Conservation (phyloP, 2,888 invertebrate species). For the Dascillus cervinus region DNA sequence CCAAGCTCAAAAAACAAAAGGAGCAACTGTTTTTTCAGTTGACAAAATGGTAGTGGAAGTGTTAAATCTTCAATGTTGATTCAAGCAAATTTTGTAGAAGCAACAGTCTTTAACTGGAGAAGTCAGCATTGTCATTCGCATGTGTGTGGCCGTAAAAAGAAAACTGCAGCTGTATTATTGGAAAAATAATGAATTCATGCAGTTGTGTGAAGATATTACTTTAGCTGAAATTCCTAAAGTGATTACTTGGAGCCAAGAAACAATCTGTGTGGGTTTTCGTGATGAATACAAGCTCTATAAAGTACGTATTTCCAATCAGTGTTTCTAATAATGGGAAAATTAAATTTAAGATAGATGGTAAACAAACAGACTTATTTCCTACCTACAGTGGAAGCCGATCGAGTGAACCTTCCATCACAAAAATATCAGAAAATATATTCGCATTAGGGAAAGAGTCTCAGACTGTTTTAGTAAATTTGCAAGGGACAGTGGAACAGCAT, state of each 20-base stretch:
- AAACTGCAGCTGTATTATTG: constrained; percentile 83
- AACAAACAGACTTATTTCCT: constrained; percentile 76
- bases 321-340: background rate
- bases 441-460: constrained; percentile 82
- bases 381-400: constrained; percentile 71
- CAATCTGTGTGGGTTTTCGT: constrained; percentile 82
- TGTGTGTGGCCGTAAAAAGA: constrained; percentile 83
- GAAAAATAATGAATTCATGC: constrained; percentile 74
- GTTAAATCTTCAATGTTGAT: background rate
- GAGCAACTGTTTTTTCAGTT: constrained; percentile 81
- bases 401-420: constrained; percentile 75
- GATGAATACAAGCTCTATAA: constrained; percentile 71
- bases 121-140: constrained; percentile 64
- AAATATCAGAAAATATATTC: constrained; percentile 66
- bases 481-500: constrained; percentile 59
- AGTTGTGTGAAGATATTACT: constrained; percentile 64
- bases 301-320: constrained; percentile 45
- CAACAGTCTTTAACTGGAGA: constrained; percentile 63
- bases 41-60: constrained; percentile 52
- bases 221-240: constrained; percentile 74
- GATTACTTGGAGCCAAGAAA: constrained; percentile 74
- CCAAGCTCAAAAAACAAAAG: constrained; percentile 72
- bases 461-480: constrained; percentile 76
- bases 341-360: constrained; percentile 44
- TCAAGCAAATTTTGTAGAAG: constrained; percentile 36